These are phyloP conservation scores for Archivesica marissinica DNA, from an alignment of 1,140 invertebrate species.

Conservation along the genomic window DNA sequence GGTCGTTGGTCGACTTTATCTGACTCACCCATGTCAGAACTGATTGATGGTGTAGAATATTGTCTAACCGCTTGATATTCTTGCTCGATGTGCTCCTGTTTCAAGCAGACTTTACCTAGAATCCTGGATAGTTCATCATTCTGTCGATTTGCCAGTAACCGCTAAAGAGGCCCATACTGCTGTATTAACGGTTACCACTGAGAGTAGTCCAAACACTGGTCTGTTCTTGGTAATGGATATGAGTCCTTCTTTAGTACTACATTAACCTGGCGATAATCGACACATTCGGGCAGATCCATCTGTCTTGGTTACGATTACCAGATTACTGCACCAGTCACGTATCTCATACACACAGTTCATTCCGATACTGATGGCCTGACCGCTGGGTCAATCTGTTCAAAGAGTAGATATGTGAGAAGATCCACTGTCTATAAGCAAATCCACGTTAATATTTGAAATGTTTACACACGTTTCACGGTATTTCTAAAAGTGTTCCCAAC, in stretches of 20 bases:
- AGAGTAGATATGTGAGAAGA: background rate
- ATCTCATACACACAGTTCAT: too few species aligned
- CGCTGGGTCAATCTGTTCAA: too few species aligned
- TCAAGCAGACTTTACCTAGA: background rate
- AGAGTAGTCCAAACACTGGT: background rate
- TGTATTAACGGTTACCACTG: background rate
- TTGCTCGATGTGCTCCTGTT: background rate
- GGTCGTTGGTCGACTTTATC: too few species aligned
- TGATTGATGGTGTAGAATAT: too few species aligned
- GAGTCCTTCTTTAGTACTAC: background rate
- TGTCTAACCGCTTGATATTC: too few species aligned
- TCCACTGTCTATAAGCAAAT: background rate
- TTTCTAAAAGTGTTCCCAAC: background rate
- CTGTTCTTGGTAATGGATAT: background rate
- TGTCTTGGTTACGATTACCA: background rate
- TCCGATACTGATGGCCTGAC: too few species aligned
- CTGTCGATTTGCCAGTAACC: too few species aligned
- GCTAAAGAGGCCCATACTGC: background rate
- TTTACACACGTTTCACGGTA: background rate
- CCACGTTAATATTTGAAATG: background rate
- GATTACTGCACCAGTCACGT: slow-evolving; percentile 11
- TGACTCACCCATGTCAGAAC: too few species aligned
- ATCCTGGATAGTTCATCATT: background rate
- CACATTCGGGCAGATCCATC: background rate
- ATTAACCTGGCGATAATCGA: background rate